phyloP scores from a whole-genome alignment of 2,797 vertebrate genomes.

The Anguilla marmorata region DNA sequence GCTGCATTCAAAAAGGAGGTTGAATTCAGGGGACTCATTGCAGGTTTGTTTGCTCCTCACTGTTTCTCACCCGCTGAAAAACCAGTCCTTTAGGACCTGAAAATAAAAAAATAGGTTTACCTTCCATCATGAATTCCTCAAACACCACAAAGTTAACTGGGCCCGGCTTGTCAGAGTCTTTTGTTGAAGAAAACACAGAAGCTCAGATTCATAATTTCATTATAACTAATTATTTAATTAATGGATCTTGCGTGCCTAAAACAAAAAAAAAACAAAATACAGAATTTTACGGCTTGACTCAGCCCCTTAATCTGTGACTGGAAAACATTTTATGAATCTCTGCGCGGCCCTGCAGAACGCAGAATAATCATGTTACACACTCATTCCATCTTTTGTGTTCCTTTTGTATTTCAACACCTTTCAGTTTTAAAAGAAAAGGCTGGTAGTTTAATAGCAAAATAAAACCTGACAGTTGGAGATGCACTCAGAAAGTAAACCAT shows the following conservation, averaged over 20 bases:
- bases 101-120: no score
- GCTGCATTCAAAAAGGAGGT: not conserved
- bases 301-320: no score
- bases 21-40: not conserved
- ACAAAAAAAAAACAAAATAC: no score
- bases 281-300: no score
- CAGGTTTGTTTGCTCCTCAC: not conserved
- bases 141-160: not conserved
- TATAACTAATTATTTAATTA: no score
- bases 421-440: not conserved
- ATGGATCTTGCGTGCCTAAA: no score
- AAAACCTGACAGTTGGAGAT: not conserved
- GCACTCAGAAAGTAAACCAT: no score
- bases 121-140: not conserved
- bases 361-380: not conserved
- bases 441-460: not conserved
- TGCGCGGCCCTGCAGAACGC: not conserved
- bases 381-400: not conserved
- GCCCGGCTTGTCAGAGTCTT: no score
- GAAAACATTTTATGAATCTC: no score
- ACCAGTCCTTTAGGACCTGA: not conserved
- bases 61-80: not conserved
- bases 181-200: no score
- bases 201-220: no score
- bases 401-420: not conserved